These are phyloP conservation scores for Pipistrellus pygmaeus DNA, from an alignment of 2,797 vertebrate species.

Conservation along the genomic window DNA sequence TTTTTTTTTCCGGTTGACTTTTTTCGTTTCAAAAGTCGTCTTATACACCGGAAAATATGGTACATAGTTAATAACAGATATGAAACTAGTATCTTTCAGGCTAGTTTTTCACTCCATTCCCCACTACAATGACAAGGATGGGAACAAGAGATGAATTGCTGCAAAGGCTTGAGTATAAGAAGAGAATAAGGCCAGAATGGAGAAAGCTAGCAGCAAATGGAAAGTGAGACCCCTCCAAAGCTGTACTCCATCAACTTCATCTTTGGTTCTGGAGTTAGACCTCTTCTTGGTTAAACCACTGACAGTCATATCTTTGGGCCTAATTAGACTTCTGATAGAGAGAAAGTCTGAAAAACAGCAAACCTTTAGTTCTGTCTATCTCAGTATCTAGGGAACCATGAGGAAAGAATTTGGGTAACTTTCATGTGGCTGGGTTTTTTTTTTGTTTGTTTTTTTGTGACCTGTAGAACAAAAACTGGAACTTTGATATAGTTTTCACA, in stretches of 20 bases:
- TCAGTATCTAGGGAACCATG: neutral
- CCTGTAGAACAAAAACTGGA: neutral
- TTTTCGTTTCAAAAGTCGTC: too few relatives aligned
- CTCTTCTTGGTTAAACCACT: neutral
- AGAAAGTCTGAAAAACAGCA: neutral
- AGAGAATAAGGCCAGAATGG: neutral
- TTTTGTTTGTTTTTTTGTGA: neutral
- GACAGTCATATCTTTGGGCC: neutral
- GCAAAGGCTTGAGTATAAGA: neutral
- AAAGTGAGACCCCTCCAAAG: too few relatives aligned
- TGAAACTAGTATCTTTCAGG: neutral
- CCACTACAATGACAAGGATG: neutral
- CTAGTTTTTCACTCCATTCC: neutral
- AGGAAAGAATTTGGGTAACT: neutral
- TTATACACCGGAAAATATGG: too few relatives aligned
- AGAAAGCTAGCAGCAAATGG: neutral
- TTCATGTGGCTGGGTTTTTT: constrained; percentile 1
- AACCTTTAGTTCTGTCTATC: neutral
- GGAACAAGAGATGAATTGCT: neutral
- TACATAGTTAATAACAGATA: neutral
- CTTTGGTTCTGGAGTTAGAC: neutral
- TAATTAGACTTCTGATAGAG: neutral
- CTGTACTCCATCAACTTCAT: neutral
- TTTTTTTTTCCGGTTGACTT: too few relatives aligned
- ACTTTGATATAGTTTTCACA: neutral